phyloP scores from a whole-genome alignment of 2,113 vertebrate genomes.

The Nothoprocta perdicaria region DNA sequence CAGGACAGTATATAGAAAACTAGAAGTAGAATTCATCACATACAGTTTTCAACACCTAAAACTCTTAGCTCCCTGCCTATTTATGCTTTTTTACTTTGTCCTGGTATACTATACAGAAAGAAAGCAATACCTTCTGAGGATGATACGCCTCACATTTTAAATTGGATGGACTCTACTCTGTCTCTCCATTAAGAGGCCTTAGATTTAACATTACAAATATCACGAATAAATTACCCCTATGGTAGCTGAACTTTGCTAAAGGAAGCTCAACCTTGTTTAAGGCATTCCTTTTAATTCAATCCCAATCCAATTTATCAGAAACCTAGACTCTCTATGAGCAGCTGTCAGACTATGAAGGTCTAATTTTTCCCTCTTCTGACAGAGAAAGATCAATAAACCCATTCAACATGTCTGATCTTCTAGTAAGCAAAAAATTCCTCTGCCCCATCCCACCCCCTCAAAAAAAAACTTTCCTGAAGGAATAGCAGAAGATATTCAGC shows the following conservation, averaged over 20 bases:
- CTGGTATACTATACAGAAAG: background rate
- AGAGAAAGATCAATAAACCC: background rate
- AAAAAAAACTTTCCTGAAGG: background rate
- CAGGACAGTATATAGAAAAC: background rate
- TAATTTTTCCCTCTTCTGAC: background rate
- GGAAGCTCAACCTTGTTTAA: background rate
- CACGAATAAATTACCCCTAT: background rate
- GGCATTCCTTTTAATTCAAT: background rate
- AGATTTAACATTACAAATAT: background rate
- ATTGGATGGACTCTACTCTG: background rate
- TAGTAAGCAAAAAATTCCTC: background rate
- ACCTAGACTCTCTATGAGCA: background rate
- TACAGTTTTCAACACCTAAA: background rate
- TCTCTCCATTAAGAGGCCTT: background rate
- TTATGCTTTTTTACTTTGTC: background rate
- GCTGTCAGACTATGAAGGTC: background rate
- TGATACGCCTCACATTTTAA: background rate
- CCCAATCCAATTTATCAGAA: background rate
- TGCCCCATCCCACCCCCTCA: no score
- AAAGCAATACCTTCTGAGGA: background rate
- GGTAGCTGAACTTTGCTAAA: background rate
- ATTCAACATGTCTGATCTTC: background rate
- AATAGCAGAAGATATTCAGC: background rate
- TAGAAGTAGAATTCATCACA: background rate
- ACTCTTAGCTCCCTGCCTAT: background rate